phyloP scores from a whole-genome alignment of 2,113 vertebrate genomes.

The Pseudorasbora parva region DNA sequence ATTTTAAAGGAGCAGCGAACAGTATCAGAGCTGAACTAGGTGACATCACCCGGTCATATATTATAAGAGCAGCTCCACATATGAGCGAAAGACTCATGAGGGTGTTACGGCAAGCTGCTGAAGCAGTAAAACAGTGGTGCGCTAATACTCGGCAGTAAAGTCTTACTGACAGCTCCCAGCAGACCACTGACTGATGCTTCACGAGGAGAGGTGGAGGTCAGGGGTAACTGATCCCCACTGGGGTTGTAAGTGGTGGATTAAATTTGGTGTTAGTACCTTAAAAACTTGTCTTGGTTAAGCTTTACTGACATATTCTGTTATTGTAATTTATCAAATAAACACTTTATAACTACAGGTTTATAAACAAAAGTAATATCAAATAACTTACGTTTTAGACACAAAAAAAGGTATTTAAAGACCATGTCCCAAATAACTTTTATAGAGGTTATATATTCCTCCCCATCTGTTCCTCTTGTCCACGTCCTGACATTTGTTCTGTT shows the following conservation, averaged over 20 bases:
- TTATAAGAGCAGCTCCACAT: conserved; percentile 3
- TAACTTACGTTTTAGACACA: too few species aligned
- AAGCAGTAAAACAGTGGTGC: conserved; percentile 16
- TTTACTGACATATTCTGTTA: neutral
- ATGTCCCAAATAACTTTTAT: neutral
- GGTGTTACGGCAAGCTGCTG: neutral
- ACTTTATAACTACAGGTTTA: too few species aligned
- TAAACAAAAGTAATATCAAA: too few species aligned
- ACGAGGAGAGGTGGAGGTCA: conserved; percentile 9
- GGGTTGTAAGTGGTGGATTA: neutral
- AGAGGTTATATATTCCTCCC: neutral
- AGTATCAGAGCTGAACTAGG: neutral
- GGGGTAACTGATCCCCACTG: neutral
- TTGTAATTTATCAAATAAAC: too few species aligned
- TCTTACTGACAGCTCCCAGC: conserved; percentile 24
- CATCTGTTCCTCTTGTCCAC: neutral
- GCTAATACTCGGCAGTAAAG: conserved; percentile 25
- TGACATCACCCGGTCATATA: neutral
- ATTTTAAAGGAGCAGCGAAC: neutral
- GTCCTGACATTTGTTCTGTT: conserved; percentile 36
- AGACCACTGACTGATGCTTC: conserved; percentile 11
- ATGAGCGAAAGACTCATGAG: neutral
- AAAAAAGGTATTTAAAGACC: too few species aligned
- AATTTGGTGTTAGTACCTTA: conserved; percentile 15
- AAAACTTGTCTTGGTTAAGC: neutral